Percentiles rank a stretch among this genome's conserved stretches.
phyloP scores from a whole-genome alignment of 1,140 invertebrate genomes.

The Bradynema listronoti region DNA sequence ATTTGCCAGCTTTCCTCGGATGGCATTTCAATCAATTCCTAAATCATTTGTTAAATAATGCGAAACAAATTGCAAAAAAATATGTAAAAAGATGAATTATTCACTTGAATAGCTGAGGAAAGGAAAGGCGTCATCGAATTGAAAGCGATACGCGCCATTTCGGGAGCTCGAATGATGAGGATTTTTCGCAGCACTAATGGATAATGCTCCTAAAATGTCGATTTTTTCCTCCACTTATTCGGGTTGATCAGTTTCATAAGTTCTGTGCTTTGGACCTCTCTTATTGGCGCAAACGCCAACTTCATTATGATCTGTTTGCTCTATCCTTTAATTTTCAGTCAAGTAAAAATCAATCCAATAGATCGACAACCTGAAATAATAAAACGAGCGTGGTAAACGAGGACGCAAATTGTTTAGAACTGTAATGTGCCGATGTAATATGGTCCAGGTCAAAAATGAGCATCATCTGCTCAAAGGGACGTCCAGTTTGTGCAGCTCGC shows the following conservation, averaged over 20 bases:
- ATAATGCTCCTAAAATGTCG: constrained; percentile 52
- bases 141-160: constrained; percentile 56
- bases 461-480: constrained; percentile 59
- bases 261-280: no score
- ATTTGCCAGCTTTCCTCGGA: constrained; percentile 54
- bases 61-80: no score
- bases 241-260: no score
- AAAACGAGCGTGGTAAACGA: constrained; percentile 55
- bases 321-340: no score
- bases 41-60: no score
- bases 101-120: constrained; percentile 49
- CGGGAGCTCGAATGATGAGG: constrained; percentile 54
- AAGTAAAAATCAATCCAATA: background rate
- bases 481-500: constrained; percentile 48
- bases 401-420: constrained; percentile 55
- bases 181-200: constrained; percentile 53
- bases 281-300: no score
- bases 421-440: constrained; percentile 55
- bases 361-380: constrained; percentile 48
- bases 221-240: background rate
- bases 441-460: constrained; percentile 57
- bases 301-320: no score
- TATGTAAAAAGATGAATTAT: no score
- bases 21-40: constrained; percentile 56
- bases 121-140: constrained; percentile 54